Base-by-base conservation (phyloP, 2,888 invertebrate species). In the Mayetiola destructor region DNA sequence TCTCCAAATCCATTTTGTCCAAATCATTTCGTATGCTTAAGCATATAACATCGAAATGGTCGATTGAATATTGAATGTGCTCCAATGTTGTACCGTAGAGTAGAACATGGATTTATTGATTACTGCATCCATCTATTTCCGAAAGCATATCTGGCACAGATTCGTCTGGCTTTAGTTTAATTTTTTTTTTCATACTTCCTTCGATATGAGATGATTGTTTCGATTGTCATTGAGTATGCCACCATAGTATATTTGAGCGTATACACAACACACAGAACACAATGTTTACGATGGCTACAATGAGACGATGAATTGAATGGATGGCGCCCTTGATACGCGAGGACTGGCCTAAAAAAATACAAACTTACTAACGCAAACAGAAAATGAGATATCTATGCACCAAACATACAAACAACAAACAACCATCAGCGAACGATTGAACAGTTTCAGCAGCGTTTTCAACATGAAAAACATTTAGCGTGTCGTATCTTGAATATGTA, bases 301-400 rank as follows among this genome's bases (percentile, higher is more conserved):
- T n/a, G n/a, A n/a, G n/a, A n/a, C n/a, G n/a, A 48, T 48, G 23
- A 9, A 40, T 21, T 40, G 29, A 48, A 48, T 48, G 48, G 48
- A 48, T 48, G 48, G 48, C 48, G 48, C 48, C 48, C 27, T 27
- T 27, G 48, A 48, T 48, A 48, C 27, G 48, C 48, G 48, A 27
- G 27, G 48, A 48, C 16, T 48, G 48, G 48, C 27, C 27, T 48
- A 27, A 23, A 48, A 48, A 48, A 42, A 42, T 23, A 23, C 5
- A 27, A 2, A 27, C 2, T n/a, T 16, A 8, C 32, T 12, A 48
- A 2, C 3, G 8, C 48, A 27, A 27, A n/a, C 21, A 5, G 37
- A 6, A 18, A 16, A 39, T 39, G 39, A 10, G 2, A 39, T 5
- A 39, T 5, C 5, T 10, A 18, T 18, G 20, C 16, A 4, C 9